Percentiles rank a stretch among this genome's conserved stretches.
Evolutionary conservation across 1,140 invertebrate genomes (phyloP).

Genomic region (Triops cancriformis): DNA sequence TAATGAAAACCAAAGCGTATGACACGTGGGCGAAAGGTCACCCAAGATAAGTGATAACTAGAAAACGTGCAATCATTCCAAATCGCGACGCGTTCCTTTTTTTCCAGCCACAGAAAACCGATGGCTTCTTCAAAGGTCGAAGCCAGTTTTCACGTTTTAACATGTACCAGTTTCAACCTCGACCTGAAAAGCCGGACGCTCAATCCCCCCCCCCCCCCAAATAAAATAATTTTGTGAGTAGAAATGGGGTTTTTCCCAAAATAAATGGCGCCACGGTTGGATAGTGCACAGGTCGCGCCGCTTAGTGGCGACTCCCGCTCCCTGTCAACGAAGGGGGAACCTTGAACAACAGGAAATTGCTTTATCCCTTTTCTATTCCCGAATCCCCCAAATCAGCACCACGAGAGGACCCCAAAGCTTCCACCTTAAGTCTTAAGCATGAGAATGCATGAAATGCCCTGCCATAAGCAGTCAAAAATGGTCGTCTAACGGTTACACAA

Average conservation of each 20-base stretch:
- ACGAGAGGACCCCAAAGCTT: neutral
- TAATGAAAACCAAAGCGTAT: neutral
- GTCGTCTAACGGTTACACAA: neutral
- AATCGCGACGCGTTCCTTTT: neutral
- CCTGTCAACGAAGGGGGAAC: neutral
- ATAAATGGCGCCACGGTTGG: neutral
- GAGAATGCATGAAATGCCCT: no score
- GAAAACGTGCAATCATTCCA: neutral
- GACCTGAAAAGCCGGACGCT: neutral
- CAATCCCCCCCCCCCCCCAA: no score
- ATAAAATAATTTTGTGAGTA: neutral
- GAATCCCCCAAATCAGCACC: neutral
- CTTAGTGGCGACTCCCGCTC: neutral
- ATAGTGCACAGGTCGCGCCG: neutral
- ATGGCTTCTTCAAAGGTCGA: neutral
- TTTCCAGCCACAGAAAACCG: neutral
- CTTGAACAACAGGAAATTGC: conserved; percentile 2
- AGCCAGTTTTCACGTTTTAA: neutral
- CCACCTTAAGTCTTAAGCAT: neutral
- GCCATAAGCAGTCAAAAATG: no score
- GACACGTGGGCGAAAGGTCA: neutral
- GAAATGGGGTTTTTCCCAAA: neutral
- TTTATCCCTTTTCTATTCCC: neutral
- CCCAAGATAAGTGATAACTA: neutral
- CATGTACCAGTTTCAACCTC: neutral